Evolutionary conservation across 2,113 vertebrate species (phyloP), one percentile per base, ranked within the genome.

Genomic region (Abramis brama): DNA sequence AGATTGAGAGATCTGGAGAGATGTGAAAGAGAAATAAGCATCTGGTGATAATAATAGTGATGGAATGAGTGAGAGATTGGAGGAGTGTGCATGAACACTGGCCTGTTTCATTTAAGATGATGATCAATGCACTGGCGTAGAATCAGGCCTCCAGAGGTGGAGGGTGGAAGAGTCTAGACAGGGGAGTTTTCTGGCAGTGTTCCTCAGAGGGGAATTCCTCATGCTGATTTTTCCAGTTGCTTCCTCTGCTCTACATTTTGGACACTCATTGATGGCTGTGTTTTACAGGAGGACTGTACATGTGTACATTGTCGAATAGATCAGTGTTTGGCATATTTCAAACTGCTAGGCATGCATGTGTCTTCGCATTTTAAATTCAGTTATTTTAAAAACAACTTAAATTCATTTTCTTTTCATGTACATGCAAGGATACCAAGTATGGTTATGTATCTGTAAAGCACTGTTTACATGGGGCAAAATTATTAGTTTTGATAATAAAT

Each of bases 151-250:
- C 74, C 76, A 80, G 88, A 84, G 85, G 52, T 11, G 79, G 82
- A 87, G 83, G 52, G 79, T 4, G 84, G 83, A 81, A 89, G 86
- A 84, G 92, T 94, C 91, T 92, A 87, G 93, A 93, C 91, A 91
- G 89, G 91, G 86, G 93, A 91, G 87, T 89, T 85, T 88, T 87
- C 74, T 86, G 81, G 85, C 82, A 62, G 77, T 43, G 19, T 39
- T 85, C 70, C 71, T 89, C 59, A 59, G 30, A 55, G 85, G 88
- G 87, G 82, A 79, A 78, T 85, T 87, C 79, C 85, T 89, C 43
- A 21, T 68, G 36, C 71, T 85, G 64, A 81, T 83, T 66, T 73
- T 23, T 66, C 25, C 45, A 39, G 8, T 23, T 79, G 55, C 75
- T 82, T 80, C 78, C 39, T 81, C 68, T 64, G 25, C 39, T 43